Evolutionary conservation across 2,888 invertebrate species (phyloP).

Genomic region (Agrochola lota): DNA sequence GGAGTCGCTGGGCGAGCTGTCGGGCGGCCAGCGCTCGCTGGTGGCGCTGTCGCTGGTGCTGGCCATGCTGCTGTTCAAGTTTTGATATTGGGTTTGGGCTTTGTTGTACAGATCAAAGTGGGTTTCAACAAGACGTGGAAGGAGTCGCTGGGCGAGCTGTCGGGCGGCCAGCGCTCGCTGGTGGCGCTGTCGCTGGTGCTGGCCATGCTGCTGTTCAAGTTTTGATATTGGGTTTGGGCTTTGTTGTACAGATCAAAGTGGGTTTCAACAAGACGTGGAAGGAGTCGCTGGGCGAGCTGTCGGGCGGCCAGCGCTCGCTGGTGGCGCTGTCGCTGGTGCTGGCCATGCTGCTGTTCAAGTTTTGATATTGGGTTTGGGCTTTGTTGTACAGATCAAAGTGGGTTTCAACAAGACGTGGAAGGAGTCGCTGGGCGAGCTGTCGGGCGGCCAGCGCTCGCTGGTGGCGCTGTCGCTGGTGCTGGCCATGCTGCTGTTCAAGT

Average conservation of each 20-base stretch:
- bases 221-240: too few species aligned
- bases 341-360: slow-evolving; percentile 98
- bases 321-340: slow-evolving; percentile 99
- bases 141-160: slow-evolving; percentile 98
- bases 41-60: slow-evolving; percentile 99
- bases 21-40: slow-evolving; percentile 98
- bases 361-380: too few species aligned
- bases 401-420: slow-evolving; percentile 98
- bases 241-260: slow-evolving; percentile 88
- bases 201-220: slow-evolving; percentile 98
- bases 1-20: slow-evolving; percentile 98
- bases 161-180: slow-evolving; percentile 98
- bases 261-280: slow-evolving; percentile 98
- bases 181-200: slow-evolving; percentile 99
- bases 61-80: slow-evolving; percentile 98
- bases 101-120: slow-evolving; percentile 88
- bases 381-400: slow-evolving; percentile 88
- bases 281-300: slow-evolving; percentile 98
- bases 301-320: slow-evolving; percentile 98
- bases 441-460: slow-evolving; percentile 98
- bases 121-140: slow-evolving; percentile 98
- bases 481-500: slow-evolving; percentile 98
- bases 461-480: slow-evolving; percentile 99
- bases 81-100: too few species aligned
- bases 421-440: slow-evolving; percentile 98